A percentile compares a stretch with the other conserved stretches of the same genome.
Conservation (phyloP, 2,113 vertebrate species). For the Sardina pilchardus region DNA sequence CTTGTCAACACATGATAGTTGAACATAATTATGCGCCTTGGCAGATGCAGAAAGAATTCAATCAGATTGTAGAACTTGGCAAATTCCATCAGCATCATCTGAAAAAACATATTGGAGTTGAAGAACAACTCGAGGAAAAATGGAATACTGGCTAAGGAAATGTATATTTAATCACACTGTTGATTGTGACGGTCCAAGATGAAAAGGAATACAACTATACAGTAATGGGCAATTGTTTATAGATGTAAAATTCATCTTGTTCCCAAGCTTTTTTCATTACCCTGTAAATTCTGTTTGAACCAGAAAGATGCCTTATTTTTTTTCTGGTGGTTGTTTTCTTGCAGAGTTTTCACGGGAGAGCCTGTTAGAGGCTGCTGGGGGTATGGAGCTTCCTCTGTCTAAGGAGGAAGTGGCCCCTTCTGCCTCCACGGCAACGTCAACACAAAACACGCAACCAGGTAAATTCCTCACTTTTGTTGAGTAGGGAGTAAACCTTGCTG, state of each 20-base stretch:
- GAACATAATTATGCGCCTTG: not conserved
- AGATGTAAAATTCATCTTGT: not conserved
- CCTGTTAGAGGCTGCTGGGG: conserved; percentile 65
- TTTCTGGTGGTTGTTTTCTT: conserved; percentile 6
- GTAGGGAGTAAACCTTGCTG: not conserved
- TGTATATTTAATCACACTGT: not conserved
- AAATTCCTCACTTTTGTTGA: conserved; percentile 15
- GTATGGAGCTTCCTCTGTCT: conserved; percentile 53
- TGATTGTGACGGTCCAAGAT: not conserved
- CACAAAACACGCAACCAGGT: conserved; percentile 63
- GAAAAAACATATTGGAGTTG: not conserved
- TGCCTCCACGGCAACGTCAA: conserved; percentile 49
- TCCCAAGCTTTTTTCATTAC: not conserved
- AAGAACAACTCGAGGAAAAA: not conserved
- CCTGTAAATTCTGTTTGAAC: not conserved
- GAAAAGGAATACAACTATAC: not conserved
- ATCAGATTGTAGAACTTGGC: not conserved
- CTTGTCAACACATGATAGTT: not conserved
- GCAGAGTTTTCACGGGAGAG: conserved; percentile 72
- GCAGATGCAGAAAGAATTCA: not conserved
- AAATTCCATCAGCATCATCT: not conserved
- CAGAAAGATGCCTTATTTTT: not conserved
- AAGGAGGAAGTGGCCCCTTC: conserved; percentile 53
- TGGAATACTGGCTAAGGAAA: not conserved
- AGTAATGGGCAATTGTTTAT: not conserved